Evolutionary conservation across 2,797 vertebrate genomes (phyloP), one percentile per base, ranked within the genome.

Genomic region (Sebastes iracundus): DNA sequence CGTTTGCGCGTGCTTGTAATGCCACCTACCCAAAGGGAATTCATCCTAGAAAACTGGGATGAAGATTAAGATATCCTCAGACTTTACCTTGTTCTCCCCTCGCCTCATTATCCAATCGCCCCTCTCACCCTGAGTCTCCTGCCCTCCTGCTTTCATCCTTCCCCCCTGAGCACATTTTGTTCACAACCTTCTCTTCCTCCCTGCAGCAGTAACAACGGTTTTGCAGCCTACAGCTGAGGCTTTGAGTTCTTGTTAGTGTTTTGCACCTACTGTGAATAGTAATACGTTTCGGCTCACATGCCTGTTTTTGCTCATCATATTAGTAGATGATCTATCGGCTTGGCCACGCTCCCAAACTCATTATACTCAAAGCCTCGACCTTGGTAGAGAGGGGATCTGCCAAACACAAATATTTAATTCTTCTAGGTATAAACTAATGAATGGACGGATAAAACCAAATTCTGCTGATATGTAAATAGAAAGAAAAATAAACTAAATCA

Each of bases 11-110:
- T 49, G 52, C 60, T 42, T 27, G 27, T 55, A 55, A 66, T 80
- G 86, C 74, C 83, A 83, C 79, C 66, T 72, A 61, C 90, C 92
- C 60, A 80, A 66, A 72, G 91, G 90, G 82, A 89, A 83, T 87
- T 89, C 80, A 87, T 89, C 89, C 85, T 89, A 69, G 90, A 90
- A 87, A 91, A 85, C 84, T 84, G 83, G 87, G 85, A 91, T 90
- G 70, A 83, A 91, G 87, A 93, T 93, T 86, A 92, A 93, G 92
- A 93, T 90, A 90, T 92, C 78, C 79, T 86, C 80, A 89, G 84
- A 90, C 82, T 87, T 91, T 90, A 89, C 89, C 90, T 92, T 90
- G 88, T 90, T 89, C 88, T 89, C 70, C 81, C 61, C 71, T 88
- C 20, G 60, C 87, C 88, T 94, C 90, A 90, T 94, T 92, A 93